Base-by-base conservation (phyloP, 2,113 vertebrate species). In the Calyptomena viridis region DNA sequence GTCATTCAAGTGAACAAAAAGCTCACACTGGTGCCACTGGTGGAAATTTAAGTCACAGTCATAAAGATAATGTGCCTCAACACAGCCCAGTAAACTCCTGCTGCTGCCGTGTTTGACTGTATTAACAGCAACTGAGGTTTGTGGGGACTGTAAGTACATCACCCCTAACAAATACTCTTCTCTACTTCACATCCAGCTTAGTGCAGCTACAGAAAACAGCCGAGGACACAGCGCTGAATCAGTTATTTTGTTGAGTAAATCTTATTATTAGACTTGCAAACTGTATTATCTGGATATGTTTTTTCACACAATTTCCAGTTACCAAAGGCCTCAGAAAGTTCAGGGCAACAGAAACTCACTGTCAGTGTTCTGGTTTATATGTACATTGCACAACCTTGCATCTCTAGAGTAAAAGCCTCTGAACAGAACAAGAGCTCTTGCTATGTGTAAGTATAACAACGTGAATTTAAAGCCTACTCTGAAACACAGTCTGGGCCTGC, bases 121-220 rank as follows among this genome's bases (percentile, higher is more conserved):
- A 35, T 39, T 30, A 4, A 8, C 0, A 53, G 69, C 47, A 14
- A 5, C 28, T 59, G 17, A 62, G 73, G 9, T 37, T 19, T 60
- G 66, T 6, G 28, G 52, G 31, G 50, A 24, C 40, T 39, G 8
- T 3, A 20, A 23, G 12, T 1, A 25, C 44, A 53, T 12, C 50
- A 39, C 39, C 6, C 2, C 35, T 39, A 40, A 42, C 23, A 62
- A 23, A 46, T 1, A 23, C 1, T 49, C 33, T 19, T n/a, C 21
- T 47, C 27, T 11, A 53, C 30, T 46, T 30, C 18, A 50, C 59
- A 62, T 15, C 37, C 42, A 67, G 8, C 56, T 56, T 16, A 11
- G 33, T 0, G 1, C 77, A 76, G 33, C 37, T 18, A 21, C 0
- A 4, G 31, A 72, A 59, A 49, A 58, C 9, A 1, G 2, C 0